Evolutionary conservation across 2,888 invertebrate genomes (phyloP), one percentile per base, ranked within the genome.

Genomic region (Linnaemya tessellans): DNA sequence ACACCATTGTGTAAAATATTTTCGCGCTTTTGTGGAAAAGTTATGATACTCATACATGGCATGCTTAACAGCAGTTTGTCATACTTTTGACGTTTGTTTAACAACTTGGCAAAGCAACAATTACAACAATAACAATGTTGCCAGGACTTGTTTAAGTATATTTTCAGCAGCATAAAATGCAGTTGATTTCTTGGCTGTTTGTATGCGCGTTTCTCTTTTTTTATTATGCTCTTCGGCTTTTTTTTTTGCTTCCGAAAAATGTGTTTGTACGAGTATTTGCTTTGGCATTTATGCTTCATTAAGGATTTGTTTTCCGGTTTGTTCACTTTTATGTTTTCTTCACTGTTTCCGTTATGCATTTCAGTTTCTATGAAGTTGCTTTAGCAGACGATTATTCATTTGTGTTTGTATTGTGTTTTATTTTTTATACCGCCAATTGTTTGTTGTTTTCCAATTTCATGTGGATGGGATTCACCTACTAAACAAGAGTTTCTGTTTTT

Each of bases 291-390:
- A 84, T 81, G 87, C 87, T 87, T 87, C 87, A 87, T 87, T 87
- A 86, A 87, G 84, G 87, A 86, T 87, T 84, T 82, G 84, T 84
- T 86, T 87, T 87, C 87, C 87, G 86, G 86, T 87, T 84, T 87
- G 86, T 79, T 86, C 85, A 81, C 84, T 86, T 86, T 86, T 82
- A 86, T 82, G 70, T 79, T 80, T 80, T 73, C 79, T 83, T 67
- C 80, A 74, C 49, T 60, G 74, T 64, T 79, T 82, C 82, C 79
- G 79, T 68, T 64, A 62, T 80, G 79, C 71, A 82, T 58, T 80
- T 80, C 82, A 41, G 30, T 70, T 74, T 25, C 18, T 41, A 51
- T 25, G 43, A 43, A 43, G 62, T 51, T 80, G 20, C 73, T 83
- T 67, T 73, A 49, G 51, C 54, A 77, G 54, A 71, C 49, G 60